Conservation (phyloP, 2,797 vertebrate species). For the Mastacembelus armatus region DNA sequence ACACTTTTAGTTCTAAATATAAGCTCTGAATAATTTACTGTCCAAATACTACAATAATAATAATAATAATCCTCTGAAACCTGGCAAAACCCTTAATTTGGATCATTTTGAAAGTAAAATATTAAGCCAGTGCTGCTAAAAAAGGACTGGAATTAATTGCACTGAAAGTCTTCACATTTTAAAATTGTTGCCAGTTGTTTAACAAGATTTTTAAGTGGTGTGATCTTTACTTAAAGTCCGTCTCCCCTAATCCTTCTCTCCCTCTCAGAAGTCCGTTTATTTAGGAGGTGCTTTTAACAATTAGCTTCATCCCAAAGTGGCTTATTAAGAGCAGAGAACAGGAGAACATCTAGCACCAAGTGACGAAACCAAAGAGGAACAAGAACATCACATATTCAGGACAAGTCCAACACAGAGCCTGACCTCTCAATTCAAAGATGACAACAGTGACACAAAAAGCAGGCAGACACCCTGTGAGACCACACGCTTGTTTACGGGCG, state of each 20-base stretch:
- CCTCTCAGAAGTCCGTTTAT: background rate
- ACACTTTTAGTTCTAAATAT: background rate
- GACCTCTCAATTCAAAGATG: constrained; percentile 34
- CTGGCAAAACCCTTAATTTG: background rate
- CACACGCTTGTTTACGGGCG: constrained; percentile 32
- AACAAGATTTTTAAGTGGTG: background rate
- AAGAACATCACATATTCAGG: background rate
- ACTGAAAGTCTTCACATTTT: background rate
- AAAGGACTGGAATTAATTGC: background rate
- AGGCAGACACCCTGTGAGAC: constrained; percentile 9
- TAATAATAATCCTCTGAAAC: background rate
- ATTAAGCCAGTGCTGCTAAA: background rate
- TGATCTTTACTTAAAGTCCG: background rate
- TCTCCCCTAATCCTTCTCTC: background rate
- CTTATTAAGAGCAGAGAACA: background rate
- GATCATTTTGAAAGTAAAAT: background rate
- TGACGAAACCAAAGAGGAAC: background rate
- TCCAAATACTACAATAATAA: constrained; percentile 6
- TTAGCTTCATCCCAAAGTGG: background rate
- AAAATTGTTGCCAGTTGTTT: background rate
- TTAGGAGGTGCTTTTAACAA: constrained; percentile 4
- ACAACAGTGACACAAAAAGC: constrained; percentile 18
- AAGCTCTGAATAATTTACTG: constrained; percentile 22
- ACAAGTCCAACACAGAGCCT: background rate
- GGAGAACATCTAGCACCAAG: background rate